Evolutionary conservation across 2,113 vertebrate genomes (phyloP), one percentile per base, ranked within the genome.

Genomic region (Rhabdornis inornatus): DNA sequence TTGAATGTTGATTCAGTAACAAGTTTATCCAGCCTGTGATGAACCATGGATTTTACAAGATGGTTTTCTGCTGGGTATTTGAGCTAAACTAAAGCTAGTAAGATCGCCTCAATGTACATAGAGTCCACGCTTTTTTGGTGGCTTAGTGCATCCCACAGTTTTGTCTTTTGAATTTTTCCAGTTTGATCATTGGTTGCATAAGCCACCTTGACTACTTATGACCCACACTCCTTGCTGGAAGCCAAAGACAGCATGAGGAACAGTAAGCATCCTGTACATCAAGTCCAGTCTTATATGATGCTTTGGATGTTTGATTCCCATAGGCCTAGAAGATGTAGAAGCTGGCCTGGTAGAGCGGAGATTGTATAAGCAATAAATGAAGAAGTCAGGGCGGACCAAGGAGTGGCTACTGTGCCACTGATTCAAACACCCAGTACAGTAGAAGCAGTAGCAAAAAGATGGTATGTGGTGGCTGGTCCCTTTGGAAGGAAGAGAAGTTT

Each of bases 401-500:
- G 15, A 77, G 42, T 28, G 28, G 31, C 78, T 80, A 11, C 59
- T 81, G 45, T 45, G 17, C 5, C 24, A 56, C 28, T 71, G 57
- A 76, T 50, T 76, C 6, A 11, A 28, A 53, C 15, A 78, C 2
- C 44, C 40, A 45, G 14, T 44, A 50, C 20, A 74, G 77, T 24
- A 89, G 45, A 40, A 72, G 30, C n/a, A 94, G 28, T 2, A 27
- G 50, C 22, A 77, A 77, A 61, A 5, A 35, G 16, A 23, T 77
- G 28, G 4, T 28, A 45, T 1, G 3, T 18, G 8, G n/a, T 77
- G 21, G 22, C 40, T 83, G 42, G 28, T 71, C 28, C 1, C 0
- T 61, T 80, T 6, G 4, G 49, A 90, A 87, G 44, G 64, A 81
- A 85, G 25, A 20, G 12, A 80, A 77, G 11, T 57, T 72, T 5